Evolutionary conservation across 2,888 invertebrate genomes (phyloP), one percentile per base, ranked within the genome.

Genomic region (Hoplodrina blanda): DNA sequence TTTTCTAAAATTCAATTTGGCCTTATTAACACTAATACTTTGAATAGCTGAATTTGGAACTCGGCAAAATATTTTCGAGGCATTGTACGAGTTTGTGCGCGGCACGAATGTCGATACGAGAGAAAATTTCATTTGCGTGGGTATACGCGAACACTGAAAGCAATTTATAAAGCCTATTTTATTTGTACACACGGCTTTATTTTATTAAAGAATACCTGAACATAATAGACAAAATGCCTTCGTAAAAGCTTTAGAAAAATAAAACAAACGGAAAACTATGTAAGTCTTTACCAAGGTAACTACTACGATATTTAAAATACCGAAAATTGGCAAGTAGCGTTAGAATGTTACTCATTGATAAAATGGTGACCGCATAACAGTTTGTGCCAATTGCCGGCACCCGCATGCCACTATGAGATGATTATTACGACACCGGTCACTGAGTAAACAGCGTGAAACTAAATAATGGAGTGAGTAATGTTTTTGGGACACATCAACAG

Each of bases 361-460:
- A 87, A 89, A 89, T 79, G 71, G 85, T 88, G 86, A 87, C 87
- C 87, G 77, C 88, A 84, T 87, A 87, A 85, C 82, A 81, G 76
- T 89, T 89, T 86, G 82, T 82, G 86, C 84, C 89, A 91, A 90
- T 91, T 89, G 85, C 82, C 78, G 65, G 73, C 75, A 83, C 81
- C 74, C 85, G 80, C 85, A 76, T 81, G 76, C 80, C 81, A 81
- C 81, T 81, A 72, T n/a, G 76, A 82, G 84, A 76, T 83, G 82
- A 85, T 83, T 85, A 79, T 78, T 86, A 87, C 79, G 79, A 85
- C 81, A 85, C 80, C 41, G 73, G 76, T 66, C 69, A 70, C 59
- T 65, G 73, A 80, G 70, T 78, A 69, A 80, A 75, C 56, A 70
- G 73, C 61, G 63, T 71, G 46, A 68, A 74, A 76, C 72, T 67